These are phyloP conservation scores for Charanyca ferruginea DNA, from an alignment of 2,888 invertebrate species.

Conservation along the genomic window DNA sequence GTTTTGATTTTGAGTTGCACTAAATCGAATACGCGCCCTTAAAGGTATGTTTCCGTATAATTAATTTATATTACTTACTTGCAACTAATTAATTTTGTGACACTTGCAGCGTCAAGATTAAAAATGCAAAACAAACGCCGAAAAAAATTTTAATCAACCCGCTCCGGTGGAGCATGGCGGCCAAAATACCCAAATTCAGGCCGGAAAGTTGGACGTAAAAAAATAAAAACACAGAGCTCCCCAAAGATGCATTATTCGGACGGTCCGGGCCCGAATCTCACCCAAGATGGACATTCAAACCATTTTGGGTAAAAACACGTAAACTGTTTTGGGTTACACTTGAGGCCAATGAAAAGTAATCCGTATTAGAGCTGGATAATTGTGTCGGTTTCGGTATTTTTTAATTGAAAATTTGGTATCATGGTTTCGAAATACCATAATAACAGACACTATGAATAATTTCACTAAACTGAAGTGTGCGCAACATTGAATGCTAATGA, in stretches of 20 bases:
- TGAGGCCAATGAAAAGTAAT: slow-evolving; percentile 59
- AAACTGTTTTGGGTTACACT: slow-evolving; percentile 73
- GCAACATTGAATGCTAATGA: too few species aligned
- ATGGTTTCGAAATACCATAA: background rate
- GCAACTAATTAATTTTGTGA: background rate
- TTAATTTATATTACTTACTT: too few species aligned
- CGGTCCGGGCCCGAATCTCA: slow-evolving; percentile 72
- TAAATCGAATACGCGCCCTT: too few species aligned
- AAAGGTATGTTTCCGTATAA: too few species aligned
- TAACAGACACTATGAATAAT: background rate
- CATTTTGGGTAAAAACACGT: slow-evolving; percentile 80
- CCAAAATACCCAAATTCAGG: slow-evolving; percentile 38
- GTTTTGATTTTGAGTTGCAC: too few species aligned
- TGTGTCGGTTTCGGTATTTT: slow-evolving; percentile 12
- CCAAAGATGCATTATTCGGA: slow-evolving; percentile 72
- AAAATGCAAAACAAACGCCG: slow-evolving; percentile 13
- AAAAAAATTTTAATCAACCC: slow-evolving; percentile 24
- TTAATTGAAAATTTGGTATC: background rate
- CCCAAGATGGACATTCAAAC: slow-evolving; percentile 77
- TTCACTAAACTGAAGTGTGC: background rate
- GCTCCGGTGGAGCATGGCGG: background rate
- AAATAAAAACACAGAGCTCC: slow-evolving; percentile 65
- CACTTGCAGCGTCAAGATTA: background rate
- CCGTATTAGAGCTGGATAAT: background rate
- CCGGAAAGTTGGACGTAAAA: slow-evolving; percentile 40